Conservation (phyloP, 2,888 invertebrate genomes). For the Metacarcinus magister region DNA sequence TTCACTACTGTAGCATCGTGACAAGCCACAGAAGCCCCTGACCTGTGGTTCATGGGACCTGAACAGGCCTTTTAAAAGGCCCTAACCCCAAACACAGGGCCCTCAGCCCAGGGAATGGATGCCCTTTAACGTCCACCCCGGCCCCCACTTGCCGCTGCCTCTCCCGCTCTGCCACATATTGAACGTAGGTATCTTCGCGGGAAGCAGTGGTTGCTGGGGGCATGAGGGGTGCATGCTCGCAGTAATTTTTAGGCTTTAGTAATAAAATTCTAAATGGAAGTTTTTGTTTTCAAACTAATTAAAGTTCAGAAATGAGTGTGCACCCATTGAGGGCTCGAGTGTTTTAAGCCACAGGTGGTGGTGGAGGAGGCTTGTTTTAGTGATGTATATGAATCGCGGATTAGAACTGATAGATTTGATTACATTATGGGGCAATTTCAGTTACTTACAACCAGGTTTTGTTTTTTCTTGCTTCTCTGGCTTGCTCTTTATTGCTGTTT, state of each 20-base stretch:
- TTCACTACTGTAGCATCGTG: slow-evolving; percentile 81
- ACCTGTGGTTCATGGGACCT: slow-evolving; percentile 78
- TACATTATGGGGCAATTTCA: slow-evolving; percentile 72
- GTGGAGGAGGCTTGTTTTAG: slow-evolving; percentile 79
- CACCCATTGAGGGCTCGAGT: slow-evolving; percentile 81
- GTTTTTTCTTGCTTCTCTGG: slow-evolving; percentile 46
- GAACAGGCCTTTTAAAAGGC: slow-evolving; percentile 65
- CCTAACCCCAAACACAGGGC: slow-evolving; percentile 77
- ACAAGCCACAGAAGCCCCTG: slow-evolving; percentile 80
- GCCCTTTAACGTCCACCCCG: slow-evolving; percentile 76
- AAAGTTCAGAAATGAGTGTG: slow-evolving; percentile 70
- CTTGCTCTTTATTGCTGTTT: slow-evolving; percentile 57
- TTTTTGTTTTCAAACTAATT: slow-evolving; percentile 58
- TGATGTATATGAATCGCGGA: slow-evolving; percentile 72
- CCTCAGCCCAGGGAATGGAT: slow-evolving; percentile 79
- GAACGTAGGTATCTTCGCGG: slow-evolving; percentile 80
- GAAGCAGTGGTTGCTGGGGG: slow-evolving; percentile 81
- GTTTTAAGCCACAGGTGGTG: slow-evolving; percentile 80
- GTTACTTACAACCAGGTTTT: slow-evolving; percentile 2
- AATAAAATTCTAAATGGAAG: slow-evolving; percentile 60
- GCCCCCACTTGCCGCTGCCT: slow-evolving; percentile 81
- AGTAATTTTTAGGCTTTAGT: slow-evolving; percentile 79
- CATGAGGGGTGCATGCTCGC: slow-evolving; percentile 81
- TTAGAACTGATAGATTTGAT: slow-evolving; percentile 63
- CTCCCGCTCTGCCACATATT: slow-evolving; percentile 80